These are phyloP conservation scores for Diceros bicornis DNA, from an alignment of 2,797 vertebrate genomes.

Conservation along the genomic window DNA sequence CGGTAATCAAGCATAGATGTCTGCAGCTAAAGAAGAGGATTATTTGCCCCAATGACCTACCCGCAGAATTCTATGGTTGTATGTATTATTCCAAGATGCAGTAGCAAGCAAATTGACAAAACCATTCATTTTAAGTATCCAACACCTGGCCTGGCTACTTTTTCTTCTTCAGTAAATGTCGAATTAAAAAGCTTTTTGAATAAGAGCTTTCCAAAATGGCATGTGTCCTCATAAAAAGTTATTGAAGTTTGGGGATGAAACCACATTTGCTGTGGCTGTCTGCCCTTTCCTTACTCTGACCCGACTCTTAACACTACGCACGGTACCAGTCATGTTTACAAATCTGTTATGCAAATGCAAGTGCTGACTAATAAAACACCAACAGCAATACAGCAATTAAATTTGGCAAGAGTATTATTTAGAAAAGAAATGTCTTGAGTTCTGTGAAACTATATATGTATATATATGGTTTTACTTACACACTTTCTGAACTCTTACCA, in stretches of 20 bases:
- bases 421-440: conserved; percentile 84
- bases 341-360: conserved; percentile 84
- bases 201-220: neutral
- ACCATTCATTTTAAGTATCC: neutral
- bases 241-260: neutral
- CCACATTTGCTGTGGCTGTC: neutral
- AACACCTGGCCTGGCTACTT: neutral
- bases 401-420: conserved; percentile 88
- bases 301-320: conserved; percentile 79
- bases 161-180: neutral
- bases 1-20: neutral
- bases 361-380: conserved; percentile 70
- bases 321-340: conserved; percentile 86
- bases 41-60: neutral
- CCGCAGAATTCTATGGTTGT: neutral
- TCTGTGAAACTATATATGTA: conserved; percentile 86
- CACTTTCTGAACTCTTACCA: neutral
- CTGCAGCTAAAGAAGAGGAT: neutral
- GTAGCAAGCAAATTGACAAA: neutral
- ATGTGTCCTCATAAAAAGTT: neutral
- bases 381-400: conserved; percentile 84
- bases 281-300: conserved; percentile 64
- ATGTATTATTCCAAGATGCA: neutral
- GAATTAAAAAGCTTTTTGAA: neutral
- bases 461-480: neutral